These are phyloP conservation scores for honey bee (Apis mellifera) DNA, from an alignment of 1,140 invertebrate genomes.

Conservation along the genomic window Amel_HAv3.1 CM009945.2:5614001-5614500, in stretches of 20 bases:
- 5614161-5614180: no score
- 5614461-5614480: conserved; percentile 7
- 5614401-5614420: conserved; percentile 68
- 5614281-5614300: background rate
- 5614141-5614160: no score
- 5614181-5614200: no score
- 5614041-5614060: background rate
- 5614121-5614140: no score
- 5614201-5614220: no score
- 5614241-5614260: no score
- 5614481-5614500: background rate
- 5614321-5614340: conserved; percentile 24
- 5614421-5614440: conserved; percentile 52
- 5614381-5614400: conserved; percentile 74
- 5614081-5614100: no score
- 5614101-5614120: no score
- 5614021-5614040: conserved; percentile 36
- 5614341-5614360: conserved; percentile 49
- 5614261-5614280: background rate
- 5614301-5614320: background rate
- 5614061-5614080: no score
- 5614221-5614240: no score
- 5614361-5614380: conserved; percentile 64
- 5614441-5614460: conserved; percentile 48
- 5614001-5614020: conserved; percentile 33